Evolutionary conservation across 2,797 vertebrate genomes (phyloP).

Genomic region (Microctenopoma lineatum): DNA sequence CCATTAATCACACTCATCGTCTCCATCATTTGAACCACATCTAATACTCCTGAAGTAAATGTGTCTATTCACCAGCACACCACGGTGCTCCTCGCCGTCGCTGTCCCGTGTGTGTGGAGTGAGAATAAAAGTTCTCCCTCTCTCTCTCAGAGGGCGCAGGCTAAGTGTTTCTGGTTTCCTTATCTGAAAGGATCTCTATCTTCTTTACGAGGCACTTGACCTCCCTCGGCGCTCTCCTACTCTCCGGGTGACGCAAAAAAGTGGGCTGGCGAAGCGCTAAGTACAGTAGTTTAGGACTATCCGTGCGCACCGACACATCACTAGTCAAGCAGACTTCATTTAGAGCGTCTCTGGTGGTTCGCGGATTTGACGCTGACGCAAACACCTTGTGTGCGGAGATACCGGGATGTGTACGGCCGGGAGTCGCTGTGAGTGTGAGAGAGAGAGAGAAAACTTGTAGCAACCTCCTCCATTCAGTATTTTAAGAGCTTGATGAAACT

Average conservation of each 20-base stretch:
- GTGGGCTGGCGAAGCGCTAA: slow-evolving; percentile 84
- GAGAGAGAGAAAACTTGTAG: slow-evolving; percentile 43
- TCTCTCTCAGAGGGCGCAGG: slow-evolving; percentile 43
- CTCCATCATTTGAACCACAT: neutral
- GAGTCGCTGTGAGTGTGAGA: neutral
- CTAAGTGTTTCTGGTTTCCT: slow-evolving; percentile 63
- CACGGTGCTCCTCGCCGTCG: neutral
- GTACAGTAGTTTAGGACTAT: slow-evolving; percentile 78
- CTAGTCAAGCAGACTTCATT: slow-evolving; percentile 69
- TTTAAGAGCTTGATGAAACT: slow-evolving; percentile 62
- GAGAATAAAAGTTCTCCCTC: slow-evolving; percentile 14
- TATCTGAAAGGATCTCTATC: slow-evolving; percentile 76
- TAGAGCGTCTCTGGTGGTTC: slow-evolving; percentile 48
- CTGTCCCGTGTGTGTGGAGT: slow-evolving; percentile 16
- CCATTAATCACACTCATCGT: neutral
- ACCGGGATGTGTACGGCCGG: slow-evolving; percentile 58
- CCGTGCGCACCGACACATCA: slow-evolving; percentile 76
- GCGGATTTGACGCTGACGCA: slow-evolving; percentile 66
- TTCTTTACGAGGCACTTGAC: slow-evolving; percentile 77
- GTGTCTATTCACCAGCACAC: neutral
- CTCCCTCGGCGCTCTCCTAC: slow-evolving; percentile 68
- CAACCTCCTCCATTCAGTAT: slow-evolving; percentile 55
- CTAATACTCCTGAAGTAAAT: neutral
- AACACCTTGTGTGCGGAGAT: slow-evolving; percentile 50
- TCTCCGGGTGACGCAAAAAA: slow-evolving; percentile 81